Percentiles rank a stretch among this genome's conserved stretches.
These are phyloP conservation scores for Felis catus DNA, from an alignment of 2,113 vertebrate genomes.

Conservation along the genomic window F.catus_Fca126_mat1.0 CM031413.1:99636001-99636500, in stretches of 20 bases:
- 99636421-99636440: conserved; percentile 52
- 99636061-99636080: conserved; percentile 84
- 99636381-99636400: conserved; percentile 72
- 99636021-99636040: conserved; percentile 85
- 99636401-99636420: conserved; percentile 68
- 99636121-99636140: conserved; percentile 86
- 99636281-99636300: conserved; percentile 62
- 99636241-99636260: conserved; percentile 80
- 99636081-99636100: conserved; percentile 90
- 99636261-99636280: conserved; percentile 76
- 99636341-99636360: conserved; percentile 80
- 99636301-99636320: background rate
- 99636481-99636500: conserved; percentile 88
- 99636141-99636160: conserved; percentile 92
- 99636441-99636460: conserved; percentile 69
- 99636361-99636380: conserved; percentile 68
- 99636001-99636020: conserved; percentile 86
- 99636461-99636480: conserved; percentile 83
- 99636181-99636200: conserved; percentile 90
- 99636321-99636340: conserved; percentile 69
- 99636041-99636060: conserved; percentile 85
- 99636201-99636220: conserved; percentile 80
- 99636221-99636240: conserved; percentile 79
- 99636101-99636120: conserved; percentile 92
- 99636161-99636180: conserved; percentile 89